A percentile compares a stretch with the other conserved stretches of the same genome.
Conservation (phyloP, 2,888 invertebrate species). For the Rhorus exstirpatorius region DNA sequence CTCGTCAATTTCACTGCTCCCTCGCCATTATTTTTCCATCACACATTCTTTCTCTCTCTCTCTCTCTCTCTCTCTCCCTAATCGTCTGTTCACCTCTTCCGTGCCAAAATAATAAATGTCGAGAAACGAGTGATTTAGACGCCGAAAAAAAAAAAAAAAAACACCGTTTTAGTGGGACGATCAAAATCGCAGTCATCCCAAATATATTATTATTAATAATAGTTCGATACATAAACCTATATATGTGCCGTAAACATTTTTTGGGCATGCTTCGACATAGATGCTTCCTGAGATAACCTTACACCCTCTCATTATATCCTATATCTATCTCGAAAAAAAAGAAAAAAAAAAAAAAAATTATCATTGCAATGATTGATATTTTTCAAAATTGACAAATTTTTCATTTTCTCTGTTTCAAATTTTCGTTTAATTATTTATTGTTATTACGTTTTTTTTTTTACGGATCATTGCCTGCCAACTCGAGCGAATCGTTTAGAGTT, state of each 20-base stretch:
- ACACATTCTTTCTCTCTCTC: slow-evolving; percentile 23
- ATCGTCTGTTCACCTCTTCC: slow-evolving; percentile 58
- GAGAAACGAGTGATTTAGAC: slow-evolving; percentile 59
- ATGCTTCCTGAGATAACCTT: slow-evolving; percentile 81
- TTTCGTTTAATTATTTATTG: slow-evolving; percentile 15
- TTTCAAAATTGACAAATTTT: slow-evolving; percentile 81
- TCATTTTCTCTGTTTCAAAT: slow-evolving; percentile 22
- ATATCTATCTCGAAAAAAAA: slow-evolving; percentile 48
- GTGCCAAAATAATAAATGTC: slow-evolving; percentile 57
- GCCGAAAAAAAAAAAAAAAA: slow-evolving; percentile 40
- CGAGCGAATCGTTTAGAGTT: slow-evolving; percentile 56
- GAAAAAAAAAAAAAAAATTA: slow-evolving; percentile 2
- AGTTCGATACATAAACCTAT: slow-evolving; percentile 73
- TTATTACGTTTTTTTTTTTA: slow-evolving; percentile 45
- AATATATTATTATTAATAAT: slow-evolving; percentile 56
- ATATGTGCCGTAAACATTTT: slow-evolving; percentile 84
- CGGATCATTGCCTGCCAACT: slow-evolving; percentile 70
- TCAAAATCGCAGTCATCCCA: slow-evolving; percentile 64
- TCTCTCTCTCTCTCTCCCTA: slow-evolving; percentile 36
- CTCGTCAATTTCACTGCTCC: slow-evolving; percentile 49
- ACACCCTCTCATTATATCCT: slow-evolving; percentile 73
- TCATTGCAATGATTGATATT: slow-evolving; percentile 80
- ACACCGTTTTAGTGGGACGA: slow-evolving; percentile 60
- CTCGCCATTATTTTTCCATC: slow-evolving; percentile 62
- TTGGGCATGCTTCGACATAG: slow-evolving; percentile 85